phyloP scores from a whole-genome alignment of 2,888 invertebrate species.

The Tenthredo scrophulariae region DNA sequence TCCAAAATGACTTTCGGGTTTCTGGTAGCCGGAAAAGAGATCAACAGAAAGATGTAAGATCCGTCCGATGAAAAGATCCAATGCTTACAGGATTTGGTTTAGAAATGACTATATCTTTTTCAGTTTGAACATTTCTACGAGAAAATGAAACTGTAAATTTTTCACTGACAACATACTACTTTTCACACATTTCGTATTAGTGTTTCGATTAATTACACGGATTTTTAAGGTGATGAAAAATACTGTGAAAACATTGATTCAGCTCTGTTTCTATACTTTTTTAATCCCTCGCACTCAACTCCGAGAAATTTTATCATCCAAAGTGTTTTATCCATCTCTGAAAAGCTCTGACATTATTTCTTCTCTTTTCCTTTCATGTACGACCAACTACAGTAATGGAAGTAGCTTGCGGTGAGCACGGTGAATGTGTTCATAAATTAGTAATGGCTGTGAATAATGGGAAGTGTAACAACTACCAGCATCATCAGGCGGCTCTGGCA shows the following conservation, averaged over 20 bases:
- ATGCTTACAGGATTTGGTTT: not conserved
- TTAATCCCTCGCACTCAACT: not conserved
- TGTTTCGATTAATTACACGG: not conserved
- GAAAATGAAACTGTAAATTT: not conserved
- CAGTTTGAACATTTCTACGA: not conserved
- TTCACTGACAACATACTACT: not conserved
- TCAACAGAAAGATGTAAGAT: not conserved
- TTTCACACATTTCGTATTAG: not conserved
- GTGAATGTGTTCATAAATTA: conserved; percentile 91
- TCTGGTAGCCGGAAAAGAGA: not conserved
- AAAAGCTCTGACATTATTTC: not conserved
- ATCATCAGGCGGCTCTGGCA: conserved; percentile 69
- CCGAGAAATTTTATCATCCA: not conserved
- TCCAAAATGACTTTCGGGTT: not conserved
- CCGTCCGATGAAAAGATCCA: not conserved
- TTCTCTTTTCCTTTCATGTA: conserved; percentile 65
- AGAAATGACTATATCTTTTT: not conserved
- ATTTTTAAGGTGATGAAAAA: too few species aligned
- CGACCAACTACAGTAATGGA: conserved; percentile 88
- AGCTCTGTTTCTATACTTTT: not conserved
- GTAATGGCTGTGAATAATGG: conserved; percentile 92
- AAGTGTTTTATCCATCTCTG: conserved; percentile 20
- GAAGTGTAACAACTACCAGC: conserved; percentile 83
- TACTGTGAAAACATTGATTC: not conserved
- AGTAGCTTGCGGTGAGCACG: conserved; percentile 96